Percentiles rank a stretch among this genome's conserved stretches.
Evolutionary conservation across 2,888 invertebrate genomes (phyloP).

Genomic region (Pardosa pseudoannulata): DNA sequence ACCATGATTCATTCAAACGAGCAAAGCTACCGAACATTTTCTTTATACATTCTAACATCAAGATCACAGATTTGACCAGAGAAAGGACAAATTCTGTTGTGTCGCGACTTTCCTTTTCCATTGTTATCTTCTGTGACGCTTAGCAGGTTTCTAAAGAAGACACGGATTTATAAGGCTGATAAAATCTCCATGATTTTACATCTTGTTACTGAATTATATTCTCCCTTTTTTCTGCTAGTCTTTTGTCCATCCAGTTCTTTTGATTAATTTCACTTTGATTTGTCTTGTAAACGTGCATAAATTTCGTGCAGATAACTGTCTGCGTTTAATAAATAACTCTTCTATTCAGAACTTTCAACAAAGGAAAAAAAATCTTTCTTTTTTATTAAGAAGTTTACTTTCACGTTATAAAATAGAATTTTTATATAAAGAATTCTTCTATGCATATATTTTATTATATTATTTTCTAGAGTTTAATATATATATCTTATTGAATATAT

Average conservation of each 20-base stretch:
- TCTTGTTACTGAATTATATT: neutral
- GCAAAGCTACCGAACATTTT: too few species aligned
- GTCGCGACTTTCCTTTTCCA: neutral
- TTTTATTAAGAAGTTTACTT: neutral
- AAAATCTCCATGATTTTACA: slow-evolving; percentile 12
- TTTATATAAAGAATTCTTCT: too few species aligned
- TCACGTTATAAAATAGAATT: too few species aligned
- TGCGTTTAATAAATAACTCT: too few species aligned
- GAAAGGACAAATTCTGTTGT: neutral
- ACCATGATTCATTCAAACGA: too few species aligned
- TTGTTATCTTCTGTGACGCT: neutral
- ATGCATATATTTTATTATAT: too few species aligned
- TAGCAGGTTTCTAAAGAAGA: slow-evolving; percentile 36
- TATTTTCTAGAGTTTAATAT: too few species aligned
- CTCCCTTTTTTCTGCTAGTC: neutral
- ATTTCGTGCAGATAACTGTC: neutral
- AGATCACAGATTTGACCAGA: neutral
- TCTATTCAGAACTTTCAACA: too few species aligned
- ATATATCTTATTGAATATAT: too few species aligned
- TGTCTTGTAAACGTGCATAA: neutral
- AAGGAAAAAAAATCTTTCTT: too few species aligned
- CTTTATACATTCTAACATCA: neutral
- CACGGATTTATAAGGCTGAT: slow-evolving; percentile 39
- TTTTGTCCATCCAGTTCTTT: neutral
- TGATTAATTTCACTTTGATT: neutral